Evolutionary conservation across 1,140 invertebrate genomes (phyloP).

Genomic region (Drosophila orena): DNA sequence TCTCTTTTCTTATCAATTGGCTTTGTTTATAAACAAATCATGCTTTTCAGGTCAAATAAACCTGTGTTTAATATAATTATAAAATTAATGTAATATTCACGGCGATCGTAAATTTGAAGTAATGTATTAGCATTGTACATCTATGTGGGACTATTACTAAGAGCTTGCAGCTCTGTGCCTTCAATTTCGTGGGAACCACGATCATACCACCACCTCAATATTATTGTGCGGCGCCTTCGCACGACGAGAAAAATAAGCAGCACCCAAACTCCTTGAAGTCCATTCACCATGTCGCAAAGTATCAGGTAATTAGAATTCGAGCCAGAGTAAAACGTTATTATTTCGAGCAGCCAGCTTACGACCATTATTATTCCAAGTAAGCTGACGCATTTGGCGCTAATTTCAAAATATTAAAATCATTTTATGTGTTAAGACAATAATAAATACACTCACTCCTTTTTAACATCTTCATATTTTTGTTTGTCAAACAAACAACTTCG

Average conservation of each 20-base stretch:
- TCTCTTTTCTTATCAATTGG: background rate
- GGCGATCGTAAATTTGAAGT: too few relatives aligned
- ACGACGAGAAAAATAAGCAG: conserved; percentile 80
- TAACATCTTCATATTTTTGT: conserved; percentile 75
- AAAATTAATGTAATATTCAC: background rate
- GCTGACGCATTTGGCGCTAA: conserved; percentile 78
- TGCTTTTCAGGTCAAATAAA: too few relatives aligned
- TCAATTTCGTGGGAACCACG: conserved; percentile 74
- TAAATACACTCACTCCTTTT: conserved; percentile 73
- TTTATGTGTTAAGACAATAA: background rate
- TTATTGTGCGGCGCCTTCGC: conserved; percentile 74
- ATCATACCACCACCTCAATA: conserved; percentile 82
- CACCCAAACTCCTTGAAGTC: conserved; percentile 77
- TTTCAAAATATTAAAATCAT: background rate
- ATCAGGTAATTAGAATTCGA: conserved; percentile 57
- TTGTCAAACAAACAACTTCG: conserved; percentile 54
- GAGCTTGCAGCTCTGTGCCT: conserved; percentile 64
- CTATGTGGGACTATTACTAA: conserved; percentile 60
- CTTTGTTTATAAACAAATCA: background rate
- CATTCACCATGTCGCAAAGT: conserved; percentile 82
- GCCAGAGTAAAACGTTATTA: conserved; percentile 77
- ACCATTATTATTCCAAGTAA: conserved; percentile 74
- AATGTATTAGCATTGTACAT: conserved; percentile 13
- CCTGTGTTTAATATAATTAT: background rate
- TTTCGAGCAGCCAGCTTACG: conserved; percentile 80